Evolutionary conservation across 2,888 invertebrate species (phyloP).

Genomic region (Chrysodeixis includens): DNA sequence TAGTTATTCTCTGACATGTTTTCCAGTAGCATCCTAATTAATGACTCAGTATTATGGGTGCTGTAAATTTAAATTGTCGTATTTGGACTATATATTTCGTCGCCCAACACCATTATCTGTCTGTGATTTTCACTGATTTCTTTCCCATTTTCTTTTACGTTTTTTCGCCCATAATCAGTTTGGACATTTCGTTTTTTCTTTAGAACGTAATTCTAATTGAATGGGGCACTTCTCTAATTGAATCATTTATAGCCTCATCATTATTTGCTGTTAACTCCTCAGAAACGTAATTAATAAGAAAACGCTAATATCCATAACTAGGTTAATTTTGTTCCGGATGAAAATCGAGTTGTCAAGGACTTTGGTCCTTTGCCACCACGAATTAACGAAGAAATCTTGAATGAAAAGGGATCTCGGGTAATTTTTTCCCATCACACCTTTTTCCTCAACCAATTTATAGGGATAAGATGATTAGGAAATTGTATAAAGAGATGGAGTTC

Average conservation of each 20-base stretch:
- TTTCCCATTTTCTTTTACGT: not conserved
- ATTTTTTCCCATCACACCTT: slow-evolving; percentile 54
- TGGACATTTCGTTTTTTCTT: not conserved
- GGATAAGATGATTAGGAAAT: slow-evolving; percentile 47
- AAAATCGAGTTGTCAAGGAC: slow-evolving; percentile 23
- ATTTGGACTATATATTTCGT: not conserved
- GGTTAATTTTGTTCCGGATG: slow-evolving; percentile 17
- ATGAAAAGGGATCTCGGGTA: slow-evolving; percentile 36
- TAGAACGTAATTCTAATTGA: not conserved
- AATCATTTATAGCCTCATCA: not conserved
- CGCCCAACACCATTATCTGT: not conserved
- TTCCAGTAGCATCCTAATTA: not conserved
- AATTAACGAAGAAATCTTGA: slow-evolving; percentile 34
- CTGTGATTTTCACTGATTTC: not conserved
- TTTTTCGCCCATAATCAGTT: not conserved
- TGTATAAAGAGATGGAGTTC: slow-evolving; percentile 33
- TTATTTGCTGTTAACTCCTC: slow-evolving; percentile 26
- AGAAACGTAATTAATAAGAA: slow-evolving; percentile 27
- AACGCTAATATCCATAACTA: slow-evolving; percentile 14
- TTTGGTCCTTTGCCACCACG: slow-evolving; percentile 25
- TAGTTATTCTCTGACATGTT: not conserved
- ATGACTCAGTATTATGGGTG: not conserved
- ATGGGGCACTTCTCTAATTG: not conserved
- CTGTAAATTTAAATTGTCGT: not conserved
- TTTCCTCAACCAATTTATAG: slow-evolving; percentile 44